Evolutionary conservation across 2,888 invertebrate species (phyloP).

Genomic region (Eucera pruinosa): DNA sequence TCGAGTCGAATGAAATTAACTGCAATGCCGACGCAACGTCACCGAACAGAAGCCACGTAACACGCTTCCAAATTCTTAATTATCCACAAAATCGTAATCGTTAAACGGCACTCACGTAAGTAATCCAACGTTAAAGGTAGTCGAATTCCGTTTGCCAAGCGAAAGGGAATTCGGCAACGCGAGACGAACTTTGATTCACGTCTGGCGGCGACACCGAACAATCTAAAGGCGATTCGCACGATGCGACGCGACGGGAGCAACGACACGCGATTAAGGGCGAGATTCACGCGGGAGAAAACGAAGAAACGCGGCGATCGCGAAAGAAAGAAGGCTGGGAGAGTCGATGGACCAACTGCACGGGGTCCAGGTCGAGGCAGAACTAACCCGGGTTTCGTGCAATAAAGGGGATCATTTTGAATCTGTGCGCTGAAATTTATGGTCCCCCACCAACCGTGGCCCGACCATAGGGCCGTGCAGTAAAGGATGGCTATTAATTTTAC

Average conservation of each 20-base stretch:
- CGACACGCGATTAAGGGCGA: constrained; percentile 14
- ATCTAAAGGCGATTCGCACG: constrained; percentile 1
- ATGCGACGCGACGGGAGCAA: not conserved
- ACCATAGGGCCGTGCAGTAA: constrained; percentile 68
- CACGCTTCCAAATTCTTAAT: too few relatives aligned
- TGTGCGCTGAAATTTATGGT: constrained; percentile 86
- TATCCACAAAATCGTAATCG: too few relatives aligned
- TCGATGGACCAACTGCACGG: constrained; percentile 71
- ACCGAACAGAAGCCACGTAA: too few relatives aligned
- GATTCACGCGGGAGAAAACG: not conserved
- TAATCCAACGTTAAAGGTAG: too few relatives aligned
- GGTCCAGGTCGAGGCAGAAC: constrained; percentile 76
- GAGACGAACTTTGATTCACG: too few relatives aligned
- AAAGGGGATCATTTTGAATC: constrained; percentile 86
- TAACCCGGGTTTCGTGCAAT: constrained; percentile 83
- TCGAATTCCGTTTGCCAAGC: too few relatives aligned
- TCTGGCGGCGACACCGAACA: not conserved
- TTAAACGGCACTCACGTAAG: too few relatives aligned
- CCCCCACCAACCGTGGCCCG: constrained; percentile 69
- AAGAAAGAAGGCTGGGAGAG: constrained; percentile 39
- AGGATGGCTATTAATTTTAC: constrained; percentile 77
- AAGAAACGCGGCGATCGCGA: not conserved
- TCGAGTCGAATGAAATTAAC: too few relatives aligned
- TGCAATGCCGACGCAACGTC: not conserved
- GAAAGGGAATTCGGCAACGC: too few relatives aligned